phyloP scores from a whole-genome alignment of 1,140 invertebrate genomes.

The Anadara kagoshimensis region DNA sequence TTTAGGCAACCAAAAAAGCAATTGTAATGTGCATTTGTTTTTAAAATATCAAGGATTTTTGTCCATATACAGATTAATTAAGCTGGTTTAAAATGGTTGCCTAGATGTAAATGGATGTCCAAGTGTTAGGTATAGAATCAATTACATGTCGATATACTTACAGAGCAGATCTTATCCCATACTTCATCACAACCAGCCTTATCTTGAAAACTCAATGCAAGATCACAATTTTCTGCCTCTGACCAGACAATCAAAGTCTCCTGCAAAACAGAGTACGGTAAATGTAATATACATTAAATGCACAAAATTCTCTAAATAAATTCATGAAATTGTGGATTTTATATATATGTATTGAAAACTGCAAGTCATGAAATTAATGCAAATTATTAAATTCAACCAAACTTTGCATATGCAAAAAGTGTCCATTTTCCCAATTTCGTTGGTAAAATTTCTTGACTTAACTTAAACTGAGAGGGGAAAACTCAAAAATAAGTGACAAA shows the following conservation, averaged over 20 bases:
- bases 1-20: no score
- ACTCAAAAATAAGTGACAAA: no score
- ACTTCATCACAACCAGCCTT: conserved; percentile 99
- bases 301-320: not conserved
- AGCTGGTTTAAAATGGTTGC: no score
- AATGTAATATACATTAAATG: not conserved
- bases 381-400: not conserved
- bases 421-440: not conserved
- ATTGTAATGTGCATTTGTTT: no score
- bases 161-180: conserved; percentile 99
- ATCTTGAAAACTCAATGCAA: conserved; percentile 99
- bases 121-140: no score
- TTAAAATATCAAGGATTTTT: no score
- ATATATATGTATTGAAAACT: not conserved
- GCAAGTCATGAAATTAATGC: not conserved
- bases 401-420: not conserved
- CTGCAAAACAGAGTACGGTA: conserved; percentile 74
- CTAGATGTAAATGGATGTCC: no score
- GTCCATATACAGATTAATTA: no score
- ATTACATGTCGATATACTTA: conserved; percentile 66
- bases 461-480: no score
- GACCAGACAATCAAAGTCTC: conserved; percentile 99
- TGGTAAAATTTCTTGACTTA: not conserved
- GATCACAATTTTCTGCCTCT: conserved; percentile 98
- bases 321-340: not conserved